These are phyloP conservation scores for Bubo scandiacus DNA, from an alignment of 2,113 vertebrate genomes.

Conservation along the genomic window DNA sequence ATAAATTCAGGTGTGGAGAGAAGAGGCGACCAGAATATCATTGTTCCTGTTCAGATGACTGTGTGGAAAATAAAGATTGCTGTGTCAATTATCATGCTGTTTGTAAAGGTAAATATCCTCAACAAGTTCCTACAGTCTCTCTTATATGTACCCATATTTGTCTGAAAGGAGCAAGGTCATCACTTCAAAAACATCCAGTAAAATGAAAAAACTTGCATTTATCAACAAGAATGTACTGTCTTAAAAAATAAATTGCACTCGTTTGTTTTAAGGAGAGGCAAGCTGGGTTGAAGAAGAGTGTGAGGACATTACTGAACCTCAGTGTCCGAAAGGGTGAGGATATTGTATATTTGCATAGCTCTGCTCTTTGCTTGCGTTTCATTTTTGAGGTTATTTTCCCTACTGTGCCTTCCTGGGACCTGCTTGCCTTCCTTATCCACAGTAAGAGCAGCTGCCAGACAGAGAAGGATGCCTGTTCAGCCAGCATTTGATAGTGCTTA, in stretches of 20 bases:
- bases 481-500: background rate
- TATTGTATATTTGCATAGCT: slow-evolving; percentile 20
- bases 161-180: background rate
- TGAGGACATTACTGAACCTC: slow-evolving; percentile 68
- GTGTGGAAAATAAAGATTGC: slow-evolving; percentile 69
- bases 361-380: background rate
- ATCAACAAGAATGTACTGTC: background rate
- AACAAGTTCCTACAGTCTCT: background rate
- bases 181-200: background rate
- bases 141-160: background rate
- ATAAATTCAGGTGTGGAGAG: slow-evolving; percentile 80
- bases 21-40: slow-evolving; percentile 72
- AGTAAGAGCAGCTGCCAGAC: background rate
- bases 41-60: slow-evolving; percentile 80
- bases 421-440: background rate
- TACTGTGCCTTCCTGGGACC: background rate
- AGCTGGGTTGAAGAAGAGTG: slow-evolving; percentile 80
- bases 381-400: background rate
- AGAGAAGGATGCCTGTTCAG: background rate
- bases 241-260: slow-evolving; percentile 34
- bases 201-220: background rate
- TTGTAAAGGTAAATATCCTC: slow-evolving; percentile 70
- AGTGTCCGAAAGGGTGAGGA: slow-evolving; percentile 81
- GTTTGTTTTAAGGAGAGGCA: slow-evolving; percentile 73
- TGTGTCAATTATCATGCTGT: slow-evolving; percentile 74